These are phyloP conservation scores for Oxyruncus cristatus DNA, from an alignment of 2,113 vertebrate species.

Conservation along the genomic window DNA sequence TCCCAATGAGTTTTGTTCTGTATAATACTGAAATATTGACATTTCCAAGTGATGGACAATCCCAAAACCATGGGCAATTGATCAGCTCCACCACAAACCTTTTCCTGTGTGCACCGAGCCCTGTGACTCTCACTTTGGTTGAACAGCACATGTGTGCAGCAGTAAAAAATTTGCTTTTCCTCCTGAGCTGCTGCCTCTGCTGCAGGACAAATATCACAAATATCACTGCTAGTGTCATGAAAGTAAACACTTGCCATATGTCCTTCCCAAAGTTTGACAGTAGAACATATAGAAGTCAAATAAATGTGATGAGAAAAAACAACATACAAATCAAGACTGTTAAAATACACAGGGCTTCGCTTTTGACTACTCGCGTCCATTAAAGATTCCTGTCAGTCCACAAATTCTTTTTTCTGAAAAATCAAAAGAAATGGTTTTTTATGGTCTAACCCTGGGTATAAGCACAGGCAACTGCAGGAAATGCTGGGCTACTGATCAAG, in stretches of 20 bases:
- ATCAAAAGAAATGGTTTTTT: not conserved
- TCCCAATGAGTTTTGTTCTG: accelerated
- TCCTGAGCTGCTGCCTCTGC: not conserved
- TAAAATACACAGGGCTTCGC: not conserved
- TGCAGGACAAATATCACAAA: not conserved
- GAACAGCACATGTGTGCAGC: not conserved
- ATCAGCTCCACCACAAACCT: not conserved
- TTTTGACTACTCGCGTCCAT: not conserved
- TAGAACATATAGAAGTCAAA: not conserved
- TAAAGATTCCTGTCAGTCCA: not conserved
- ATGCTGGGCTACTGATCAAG: not conserved
- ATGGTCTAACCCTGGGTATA: not conserved
- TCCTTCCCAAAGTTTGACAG: not conserved
- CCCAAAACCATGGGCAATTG: not conserved
- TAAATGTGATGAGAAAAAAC: not conserved
- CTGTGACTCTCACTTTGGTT: not conserved
- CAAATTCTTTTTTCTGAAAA: not conserved
- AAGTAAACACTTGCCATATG: no score
- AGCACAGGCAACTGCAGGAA: not conserved
- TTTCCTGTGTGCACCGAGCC: not conserved
- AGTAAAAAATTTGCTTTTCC: not conserved
- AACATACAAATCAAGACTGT: not conserved
- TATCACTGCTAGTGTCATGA: not conserved
- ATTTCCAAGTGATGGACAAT: not conserved
- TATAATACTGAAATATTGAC: not conserved